phyloP scores from a whole-genome alignment of 2,113 vertebrate species.

The Cinclus mexicanus region DNA sequence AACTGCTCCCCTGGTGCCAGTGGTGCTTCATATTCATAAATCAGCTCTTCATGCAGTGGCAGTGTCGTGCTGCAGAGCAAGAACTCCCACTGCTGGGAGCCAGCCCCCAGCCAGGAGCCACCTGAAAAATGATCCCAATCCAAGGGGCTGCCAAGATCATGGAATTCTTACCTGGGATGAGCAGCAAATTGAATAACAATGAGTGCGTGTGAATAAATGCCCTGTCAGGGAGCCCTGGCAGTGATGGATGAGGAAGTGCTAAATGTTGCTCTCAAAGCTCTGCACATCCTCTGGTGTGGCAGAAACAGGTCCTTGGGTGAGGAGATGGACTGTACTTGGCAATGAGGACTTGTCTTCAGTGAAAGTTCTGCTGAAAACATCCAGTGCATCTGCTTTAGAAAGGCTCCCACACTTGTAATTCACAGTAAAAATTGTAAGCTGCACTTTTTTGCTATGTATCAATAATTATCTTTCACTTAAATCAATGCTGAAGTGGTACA shows the following conservation, averaged over 20 bases:
- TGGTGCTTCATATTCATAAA: slow-evolving; percentile 77
- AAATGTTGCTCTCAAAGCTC: slow-evolving; percentile 60
- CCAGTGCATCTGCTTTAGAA: slow-evolving; percentile 5
- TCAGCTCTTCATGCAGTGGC: slow-evolving; percentile 74
- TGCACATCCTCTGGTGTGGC: slow-evolving; percentile 50
- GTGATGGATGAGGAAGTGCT: slow-evolving; percentile 86
- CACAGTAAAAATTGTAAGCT: not conserved
- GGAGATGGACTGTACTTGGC: slow-evolving; percentile 34
- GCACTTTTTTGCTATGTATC: not conserved
- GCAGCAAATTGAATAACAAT: slow-evolving; percentile 87
- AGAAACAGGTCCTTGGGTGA: slow-evolving; percentile 65
- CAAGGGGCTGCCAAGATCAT: slow-evolving; percentile 62
- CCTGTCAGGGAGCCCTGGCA: slow-evolving; percentile 85
- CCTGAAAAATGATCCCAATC: slow-evolving; percentile 79
- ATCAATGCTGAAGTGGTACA: not conserved
- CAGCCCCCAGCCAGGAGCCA: slow-evolving; percentile 63
- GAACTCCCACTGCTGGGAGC: slow-evolving; percentile 56
- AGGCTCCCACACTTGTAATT: not conserved
- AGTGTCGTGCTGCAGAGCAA: slow-evolving; percentile 61
- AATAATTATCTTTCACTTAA: not conserved
- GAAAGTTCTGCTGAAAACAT: not conserved
- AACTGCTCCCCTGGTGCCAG: slow-evolving; percentile 55
- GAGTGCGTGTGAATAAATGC: slow-evolving; percentile 85
- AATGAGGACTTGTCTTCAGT: not conserved
- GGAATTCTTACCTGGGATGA: slow-evolving; percentile 74